Base-by-base conservation (phyloP, 2,888 invertebrate species). In the Rapana venosa region DNA sequence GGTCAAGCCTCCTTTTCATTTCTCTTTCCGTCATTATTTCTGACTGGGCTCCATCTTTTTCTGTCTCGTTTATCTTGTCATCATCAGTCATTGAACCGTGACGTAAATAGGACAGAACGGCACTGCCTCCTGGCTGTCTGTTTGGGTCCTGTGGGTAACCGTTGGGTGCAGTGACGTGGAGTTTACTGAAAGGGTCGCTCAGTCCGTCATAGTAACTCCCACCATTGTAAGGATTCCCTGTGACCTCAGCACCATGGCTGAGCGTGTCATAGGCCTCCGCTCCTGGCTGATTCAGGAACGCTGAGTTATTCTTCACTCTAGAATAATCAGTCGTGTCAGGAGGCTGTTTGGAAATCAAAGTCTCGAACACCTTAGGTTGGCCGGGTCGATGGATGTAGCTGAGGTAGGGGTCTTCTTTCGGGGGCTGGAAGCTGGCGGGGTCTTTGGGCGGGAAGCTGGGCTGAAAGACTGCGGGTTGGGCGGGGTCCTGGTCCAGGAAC, bases 11-110 rank as follows among this genome's bases (percentile, higher is more conserved):
- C 47, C 47, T 47, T 8, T 47, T 47, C 47, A 2, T 47, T 47
- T 47, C 47, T 8, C 47, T 47, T 8, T 47, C 47, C 8, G 47
- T 47, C 47, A 47, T 47, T 47, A 47, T 47, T 8, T 66, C 66
- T 17, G 66, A 22, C 66, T 79, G 17, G 22, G 83, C 6, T 30
- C 6, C 74, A 32, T 1, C 77, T 79, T 79, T 79, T 22, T 66
- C 86, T 30, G 66, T 61, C 58, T 66, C 86, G 61, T 86, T 61
- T 66, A 86, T 86, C n/a, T 74, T 87, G 74, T 70, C 87, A n/a
- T 87, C 87, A 13, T 87, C 87, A 32, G 87, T 87, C 74, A 87
- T 47, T 22, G 70, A 74, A 26, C 87, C 87, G 36, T 47, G 86
- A 36, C 84, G 84, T 20, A 58, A 58, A 17, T n/a, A 26, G 22